These are phyloP conservation scores for Masnerella sp. DNA, from an alignment of 2,888 invertebrate genomes.

Conservation along the genomic window DNA sequence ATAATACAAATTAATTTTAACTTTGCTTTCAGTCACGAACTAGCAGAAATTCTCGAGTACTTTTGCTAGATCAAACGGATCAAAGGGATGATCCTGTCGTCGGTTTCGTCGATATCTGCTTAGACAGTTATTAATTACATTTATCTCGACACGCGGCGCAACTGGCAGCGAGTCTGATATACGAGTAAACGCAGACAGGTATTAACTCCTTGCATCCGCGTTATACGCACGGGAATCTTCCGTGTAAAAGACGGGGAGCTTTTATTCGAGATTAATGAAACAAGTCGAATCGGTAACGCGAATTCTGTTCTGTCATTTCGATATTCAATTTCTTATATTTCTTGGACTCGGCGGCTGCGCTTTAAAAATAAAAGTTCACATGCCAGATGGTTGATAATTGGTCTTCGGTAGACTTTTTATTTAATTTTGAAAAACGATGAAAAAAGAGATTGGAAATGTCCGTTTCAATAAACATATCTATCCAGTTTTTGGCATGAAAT, in stretches of 20 bases:
- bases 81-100: constrained; percentile 19
- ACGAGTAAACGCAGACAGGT: constrained; percentile 40
- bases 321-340: constrained; percentile 37
- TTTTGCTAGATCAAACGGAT: constrained; percentile 5
- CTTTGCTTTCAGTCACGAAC: too few relatives aligned
- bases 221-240: constrained; percentile 38
- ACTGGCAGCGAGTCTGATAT: constrained; percentile 32
- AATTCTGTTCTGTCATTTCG: constrained; percentile 29
- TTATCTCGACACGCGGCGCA: constrained; percentile 60
- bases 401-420: too few relatives aligned
- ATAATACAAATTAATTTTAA: constrained; percentile 34
- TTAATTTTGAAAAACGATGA: too few relatives aligned
- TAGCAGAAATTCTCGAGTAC: too few relatives aligned
- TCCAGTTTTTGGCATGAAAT: too few relatives aligned
- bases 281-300: constrained; percentile 33
- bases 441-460: too few relatives aligned
- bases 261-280: constrained; percentile 62
- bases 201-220: constrained; percentile 45
- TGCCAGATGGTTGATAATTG: too few relatives aligned
- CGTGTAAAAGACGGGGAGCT: constrained; percentile 57
- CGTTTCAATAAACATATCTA: too few relatives aligned
- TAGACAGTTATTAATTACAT: constrained; percentile 72
- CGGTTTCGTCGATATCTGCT: constrained; percentile 65
- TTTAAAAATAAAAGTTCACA: too few relatives aligned
- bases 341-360: too few relatives aligned